A percentile compares a stretch with the other conserved stretches of the same genome.
These are phyloP conservation scores for Atta cephalotes DNA, from an alignment of 1,140 invertebrate genomes.

Conservation along the genomic window DNA sequence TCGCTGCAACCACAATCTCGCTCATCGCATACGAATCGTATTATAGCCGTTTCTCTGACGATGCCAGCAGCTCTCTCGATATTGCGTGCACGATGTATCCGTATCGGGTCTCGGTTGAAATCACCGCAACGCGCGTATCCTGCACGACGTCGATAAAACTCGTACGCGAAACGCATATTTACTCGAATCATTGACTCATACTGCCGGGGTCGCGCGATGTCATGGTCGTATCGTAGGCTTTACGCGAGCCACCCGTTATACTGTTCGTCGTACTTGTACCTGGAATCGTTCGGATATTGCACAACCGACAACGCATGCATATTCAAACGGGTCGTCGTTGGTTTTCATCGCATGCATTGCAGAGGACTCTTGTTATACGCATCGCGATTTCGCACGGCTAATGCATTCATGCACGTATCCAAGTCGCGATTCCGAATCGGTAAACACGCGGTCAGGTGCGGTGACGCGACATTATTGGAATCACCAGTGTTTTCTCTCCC, in stretches of 20 bases:
- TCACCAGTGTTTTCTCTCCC: not conserved
- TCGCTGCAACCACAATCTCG: not conserved
- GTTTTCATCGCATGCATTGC: constrained; percentile 42
- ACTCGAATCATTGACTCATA: constrained; percentile 2
- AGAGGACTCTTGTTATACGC: constrained; percentile 57
- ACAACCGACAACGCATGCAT: constrained; percentile 46
- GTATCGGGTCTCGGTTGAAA: constrained; percentile 26
- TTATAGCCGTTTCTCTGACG: not conserved
- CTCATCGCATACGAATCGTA: constrained; percentile 44
- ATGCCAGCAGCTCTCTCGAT: constrained; percentile 9
- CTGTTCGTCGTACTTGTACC: constrained; percentile 24
- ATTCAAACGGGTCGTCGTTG: constrained; percentile 41
- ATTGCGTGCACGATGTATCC: constrained; percentile 24
- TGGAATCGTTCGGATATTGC: constrained; percentile 43
- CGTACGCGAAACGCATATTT: constrained; percentile 30
- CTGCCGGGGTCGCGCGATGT: not conserved
- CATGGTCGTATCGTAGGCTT: constrained; percentile 1
- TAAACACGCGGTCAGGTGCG: constrained; percentile 34
- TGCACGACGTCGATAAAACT: constrained; percentile 41
- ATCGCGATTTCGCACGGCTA: constrained; percentile 54
- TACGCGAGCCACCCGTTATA: constrained; percentile 37
- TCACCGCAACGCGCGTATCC: not conserved
- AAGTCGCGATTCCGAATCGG: constrained; percentile 52
- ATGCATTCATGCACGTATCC: constrained; percentile 49
- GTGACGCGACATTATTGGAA: constrained; percentile 40